Base-by-base conservation (phyloP, 2,113 vertebrate genomes). In the Serinus canaria region DNA sequence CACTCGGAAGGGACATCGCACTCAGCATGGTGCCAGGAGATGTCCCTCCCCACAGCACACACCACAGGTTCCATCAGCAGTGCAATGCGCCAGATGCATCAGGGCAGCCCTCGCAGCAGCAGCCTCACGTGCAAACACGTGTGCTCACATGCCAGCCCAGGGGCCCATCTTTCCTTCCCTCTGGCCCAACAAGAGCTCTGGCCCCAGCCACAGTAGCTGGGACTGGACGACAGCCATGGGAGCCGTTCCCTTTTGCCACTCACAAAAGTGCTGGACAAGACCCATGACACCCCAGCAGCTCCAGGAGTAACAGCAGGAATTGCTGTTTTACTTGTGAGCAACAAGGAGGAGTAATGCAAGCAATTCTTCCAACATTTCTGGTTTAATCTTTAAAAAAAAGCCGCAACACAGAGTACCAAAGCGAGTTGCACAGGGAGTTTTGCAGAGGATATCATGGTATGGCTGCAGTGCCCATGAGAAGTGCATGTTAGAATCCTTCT, bases 1-100 rank as follows among this genome's bases (percentile, higher is more conserved):
- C 1, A 2, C 68, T 81, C 1, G 0, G 31, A 47, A 66, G 41
- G 33, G 46, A 69, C 68, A 16, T 37, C 0, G 0, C 16, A 28
- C 58, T 28, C 4, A 11, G 41, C 14, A 4, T 0, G 0, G 25
- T 80, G 59, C 58, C 2, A 3, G 66, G 66, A 84, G 52, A 18
- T 30, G 52, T 76, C 66, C 67, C 33, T 23, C 11, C 53, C 49
- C 2, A 0, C 8, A 44, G 33, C 1, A 1, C 37, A 14, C 3
- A 1, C 21, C 13, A 5, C 35, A 67, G 52, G 44, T 33, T 69
- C 37, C 83, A 11, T 18, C 3, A 5, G 47, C 77, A 59, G 39
- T 1, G 6, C 0, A 1, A 30, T 0, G 11, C 1, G 2, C 80
- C 55, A 5, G 2, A 47, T 59, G 44, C 6, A 7, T 21, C 59